Evolutionary conservation across 2,113 vertebrate species (phyloP).

Genomic region (Bubo bubo): DNA sequence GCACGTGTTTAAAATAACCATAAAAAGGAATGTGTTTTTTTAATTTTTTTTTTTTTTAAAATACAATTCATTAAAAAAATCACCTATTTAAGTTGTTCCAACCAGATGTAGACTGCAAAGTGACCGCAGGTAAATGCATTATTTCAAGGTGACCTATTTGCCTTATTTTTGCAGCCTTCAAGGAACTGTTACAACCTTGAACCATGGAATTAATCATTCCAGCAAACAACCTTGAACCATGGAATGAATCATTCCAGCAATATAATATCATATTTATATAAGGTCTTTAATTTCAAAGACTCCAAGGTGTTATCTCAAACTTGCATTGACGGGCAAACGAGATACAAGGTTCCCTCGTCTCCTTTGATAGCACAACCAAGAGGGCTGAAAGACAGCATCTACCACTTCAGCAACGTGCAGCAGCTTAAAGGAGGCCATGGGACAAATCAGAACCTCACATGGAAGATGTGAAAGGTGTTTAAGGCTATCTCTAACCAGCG

Average conservation of each 20-base stretch:
- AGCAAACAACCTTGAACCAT: not conserved
- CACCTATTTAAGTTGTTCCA: not conserved
- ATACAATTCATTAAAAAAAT: not conserved
- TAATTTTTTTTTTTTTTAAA: not conserved
- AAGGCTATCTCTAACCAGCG: not conserved
- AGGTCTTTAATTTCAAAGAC: not conserved
- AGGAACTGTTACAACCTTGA: not conserved
- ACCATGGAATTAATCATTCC: not conserved
- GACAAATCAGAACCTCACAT: not conserved
- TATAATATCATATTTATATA: not conserved
- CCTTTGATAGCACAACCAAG: not conserved
- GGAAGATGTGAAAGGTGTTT: not conserved
- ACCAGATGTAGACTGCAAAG: not conserved
- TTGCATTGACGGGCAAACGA: not conserved
- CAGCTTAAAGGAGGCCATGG: not conserved
- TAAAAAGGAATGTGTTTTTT: not conserved
- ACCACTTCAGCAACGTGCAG: not conserved
- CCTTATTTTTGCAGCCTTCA: not conserved
- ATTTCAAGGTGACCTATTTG: not conserved
- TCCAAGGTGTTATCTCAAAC: not conserved
- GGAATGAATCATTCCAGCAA: conserved; percentile 12
- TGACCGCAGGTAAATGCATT: not conserved
- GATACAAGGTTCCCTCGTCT: not conserved
- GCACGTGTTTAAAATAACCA: not conserved
- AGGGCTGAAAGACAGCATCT: not conserved